A percentile compares a stretch with the other conserved stretches of the same genome.
These are phyloP conservation scores for Formica aserva DNA, from an alignment of 2,888 invertebrate genomes.

Conservation along the genomic window DNA sequence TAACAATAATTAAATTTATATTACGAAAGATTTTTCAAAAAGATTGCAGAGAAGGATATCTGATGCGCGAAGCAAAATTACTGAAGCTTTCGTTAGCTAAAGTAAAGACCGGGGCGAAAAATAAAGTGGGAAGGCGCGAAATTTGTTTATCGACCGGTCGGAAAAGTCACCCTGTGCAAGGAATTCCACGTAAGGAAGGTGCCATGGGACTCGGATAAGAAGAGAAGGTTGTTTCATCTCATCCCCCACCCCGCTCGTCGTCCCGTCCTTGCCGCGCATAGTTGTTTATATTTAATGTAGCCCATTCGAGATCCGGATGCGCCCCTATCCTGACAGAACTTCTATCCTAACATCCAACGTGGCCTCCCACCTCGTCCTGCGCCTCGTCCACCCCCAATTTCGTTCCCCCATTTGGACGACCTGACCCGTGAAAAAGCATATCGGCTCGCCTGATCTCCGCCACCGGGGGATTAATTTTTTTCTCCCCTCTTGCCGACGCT, in stretches of 20 bases:
- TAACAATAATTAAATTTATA: background rate
- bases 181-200: slow-evolving; percentile 60
- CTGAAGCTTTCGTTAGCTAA: background rate
- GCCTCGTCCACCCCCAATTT: slow-evolving; percentile 27
- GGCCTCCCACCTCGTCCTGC: background rate
- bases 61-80: slow-evolving; percentile 11
- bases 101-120: slow-evolving; percentile 3
- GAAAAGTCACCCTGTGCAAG: slow-evolving; percentile 52
- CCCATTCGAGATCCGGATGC: slow-evolving; percentile 72
- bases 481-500: slow-evolving; percentile 54
- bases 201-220: slow-evolving; percentile 53
- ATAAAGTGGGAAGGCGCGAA: slow-evolving; percentile 39
- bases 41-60: background rate
- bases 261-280: background rate
- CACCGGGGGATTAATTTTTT: slow-evolving; percentile 68
- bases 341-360: slow-evolving; percentile 32
- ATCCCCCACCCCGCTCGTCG: background rate
- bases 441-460: slow-evolving; percentile 68
- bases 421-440: slow-evolving; percentile 70
- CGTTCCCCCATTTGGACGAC: slow-evolving; percentile 52
- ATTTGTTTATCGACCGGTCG: slow-evolving; percentile 52
- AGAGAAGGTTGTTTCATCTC: slow-evolving; percentile 47
- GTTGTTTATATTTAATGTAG: slow-evolving; percentile 77
- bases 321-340: slow-evolving; percentile 64
- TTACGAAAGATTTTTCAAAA: background rate